A percentile compares a stretch with the other conserved stretches of the same genome.
Conservation (phyloP, 2,888 invertebrate species). For the Aelia acuminata region DNA sequence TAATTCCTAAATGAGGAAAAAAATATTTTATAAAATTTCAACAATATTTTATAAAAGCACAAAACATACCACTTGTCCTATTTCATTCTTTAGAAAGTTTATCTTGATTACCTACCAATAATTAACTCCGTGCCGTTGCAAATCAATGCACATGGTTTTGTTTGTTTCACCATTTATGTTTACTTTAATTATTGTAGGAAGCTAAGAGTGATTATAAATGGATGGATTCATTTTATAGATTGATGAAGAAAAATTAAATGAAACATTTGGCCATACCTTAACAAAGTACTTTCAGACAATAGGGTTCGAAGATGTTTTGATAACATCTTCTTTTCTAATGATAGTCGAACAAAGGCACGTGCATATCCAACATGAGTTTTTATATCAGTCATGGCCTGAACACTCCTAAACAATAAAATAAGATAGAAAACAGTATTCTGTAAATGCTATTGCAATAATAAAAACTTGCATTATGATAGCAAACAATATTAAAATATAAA, state of each 20-base stretch:
- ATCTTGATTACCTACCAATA: too few species aligned
- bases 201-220: not conserved
- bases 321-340: constrained; percentile 95
- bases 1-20: too few species aligned
- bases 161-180: too few species aligned
- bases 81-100: too few species aligned
- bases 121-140: too few species aligned
- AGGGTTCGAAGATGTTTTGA: constrained; percentile 93
- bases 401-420: constrained; percentile 74
- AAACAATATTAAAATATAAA: not conserved
- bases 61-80: too few species aligned
- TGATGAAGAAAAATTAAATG: not conserved
- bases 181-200: too few species aligned
- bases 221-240: not conserved
- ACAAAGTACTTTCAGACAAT: constrained; percentile 81
- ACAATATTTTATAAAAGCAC: too few species aligned
- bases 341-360: constrained; percentile 95
- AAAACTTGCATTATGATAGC: not conserved
- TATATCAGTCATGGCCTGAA: constrained; percentile 96
- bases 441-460: too few species aligned
- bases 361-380: constrained; percentile 97
- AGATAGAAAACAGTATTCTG: not conserved
- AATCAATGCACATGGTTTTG: too few species aligned
- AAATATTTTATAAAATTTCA: too few species aligned
- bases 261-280: constrained; percentile 71